Conservation (phyloP, 2,113 vertebrate genomes). For the Furnarius figulus region DNA sequence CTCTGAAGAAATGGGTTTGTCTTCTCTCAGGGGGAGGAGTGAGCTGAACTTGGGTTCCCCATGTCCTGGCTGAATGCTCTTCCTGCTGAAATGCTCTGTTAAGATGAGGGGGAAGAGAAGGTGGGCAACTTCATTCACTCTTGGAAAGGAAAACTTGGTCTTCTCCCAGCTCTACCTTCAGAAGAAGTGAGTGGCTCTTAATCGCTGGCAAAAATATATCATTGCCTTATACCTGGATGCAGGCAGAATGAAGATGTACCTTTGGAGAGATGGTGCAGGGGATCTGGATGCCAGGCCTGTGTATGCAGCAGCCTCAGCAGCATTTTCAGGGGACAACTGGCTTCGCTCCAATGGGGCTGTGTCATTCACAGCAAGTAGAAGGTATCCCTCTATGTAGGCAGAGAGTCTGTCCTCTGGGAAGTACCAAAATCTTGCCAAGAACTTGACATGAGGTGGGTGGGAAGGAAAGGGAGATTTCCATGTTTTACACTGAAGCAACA, state of each 20-base stretch:
- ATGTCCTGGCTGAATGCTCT: neutral
- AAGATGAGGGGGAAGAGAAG: neutral
- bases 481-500: neutral
- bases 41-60: neutral
- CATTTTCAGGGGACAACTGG: neutral
- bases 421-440: neutral
- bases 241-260: neutral
- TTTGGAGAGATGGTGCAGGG: neutral
- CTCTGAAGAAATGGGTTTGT: neutral
- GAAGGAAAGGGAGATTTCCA: neutral
- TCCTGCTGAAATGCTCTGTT: neutral
- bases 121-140: neutral
- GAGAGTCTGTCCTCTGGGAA: neutral
- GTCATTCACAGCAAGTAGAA: neutral
- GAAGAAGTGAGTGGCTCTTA: neutral
- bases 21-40: neutral
- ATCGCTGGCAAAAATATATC: accelerated
- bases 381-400: neutral
- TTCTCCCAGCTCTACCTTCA: neutral
- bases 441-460: neutral
- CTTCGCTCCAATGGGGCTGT: neutral
- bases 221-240: neutral
- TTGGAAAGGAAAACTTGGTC: neutral
- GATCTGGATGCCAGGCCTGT: neutral
- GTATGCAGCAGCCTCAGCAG: neutral